A percentile compares a stretch with the other conserved stretches of the same genome.
Conservation (phyloP, 2,888 invertebrate genomes). For the Platycheirus rosarum region DNA sequence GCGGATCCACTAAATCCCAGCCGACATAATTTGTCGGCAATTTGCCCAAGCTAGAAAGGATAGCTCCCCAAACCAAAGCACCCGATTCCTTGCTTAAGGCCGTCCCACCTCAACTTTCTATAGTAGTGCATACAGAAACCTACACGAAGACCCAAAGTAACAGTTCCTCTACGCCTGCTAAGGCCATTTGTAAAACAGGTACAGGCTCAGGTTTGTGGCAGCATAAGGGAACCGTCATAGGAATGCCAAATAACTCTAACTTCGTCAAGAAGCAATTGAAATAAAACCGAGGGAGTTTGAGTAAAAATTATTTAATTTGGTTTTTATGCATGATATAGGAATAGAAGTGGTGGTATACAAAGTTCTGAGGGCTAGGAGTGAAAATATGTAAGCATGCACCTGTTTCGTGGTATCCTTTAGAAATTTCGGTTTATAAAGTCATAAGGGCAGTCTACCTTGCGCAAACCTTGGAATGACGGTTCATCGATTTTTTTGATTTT, state of each 20-base stretch:
- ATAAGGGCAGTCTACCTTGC: constrained; percentile 44
- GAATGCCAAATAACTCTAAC: background rate
- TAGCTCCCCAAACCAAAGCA: constrained; percentile 41
- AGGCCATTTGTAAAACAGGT: too few relatives aligned
- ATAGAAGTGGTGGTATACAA: too few relatives aligned
- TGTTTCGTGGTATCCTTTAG: constrained; percentile 51
- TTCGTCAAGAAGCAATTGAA: constrained; percentile 59
- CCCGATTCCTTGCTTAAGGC: constrained; percentile 3
- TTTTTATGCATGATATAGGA: constrained; percentile 59
- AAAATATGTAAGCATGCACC: constrained; percentile 29
- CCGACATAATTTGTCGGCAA: constrained; percentile 81
- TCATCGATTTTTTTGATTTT: constrained; percentile 64
- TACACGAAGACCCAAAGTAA: too few relatives aligned
- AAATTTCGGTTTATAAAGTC: constrained; percentile 69
- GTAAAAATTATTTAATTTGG: constrained; percentile 74
- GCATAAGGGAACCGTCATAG: too few relatives aligned
- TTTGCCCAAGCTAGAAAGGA: constrained; percentile 77
- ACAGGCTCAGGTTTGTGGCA: background rate
- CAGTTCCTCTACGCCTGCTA: constrained; percentile 15
- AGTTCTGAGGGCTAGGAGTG: constrained; percentile 3
- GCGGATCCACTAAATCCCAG: constrained; percentile 80
- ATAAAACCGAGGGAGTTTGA: constrained; percentile 67
- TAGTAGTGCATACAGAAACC: too few relatives aligned
- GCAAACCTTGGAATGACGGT: constrained; percentile 42
- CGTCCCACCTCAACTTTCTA: background rate